Evolutionary conservation across 2,888 invertebrate species (phyloP).

Genomic region (Clepsis dumicolana): DNA sequence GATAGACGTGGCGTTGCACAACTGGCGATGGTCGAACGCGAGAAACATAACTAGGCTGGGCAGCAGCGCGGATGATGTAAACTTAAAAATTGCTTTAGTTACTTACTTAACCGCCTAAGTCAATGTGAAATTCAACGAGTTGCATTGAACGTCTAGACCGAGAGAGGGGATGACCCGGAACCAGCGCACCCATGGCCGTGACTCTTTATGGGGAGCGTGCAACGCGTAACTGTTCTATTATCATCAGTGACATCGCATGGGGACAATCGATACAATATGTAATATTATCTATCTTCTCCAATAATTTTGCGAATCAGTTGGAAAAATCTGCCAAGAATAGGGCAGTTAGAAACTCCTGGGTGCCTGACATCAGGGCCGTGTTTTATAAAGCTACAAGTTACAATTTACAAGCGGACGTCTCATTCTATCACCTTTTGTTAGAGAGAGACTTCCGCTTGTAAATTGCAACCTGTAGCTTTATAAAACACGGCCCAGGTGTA

Average conservation of each 20-base stretch:
- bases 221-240: constrained; percentile 22
- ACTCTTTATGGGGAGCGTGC: constrained; percentile 50
- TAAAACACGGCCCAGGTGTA: too few species aligned
- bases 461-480: too few species aligned
- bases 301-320: not conserved
- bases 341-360: not conserved
- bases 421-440: too few species aligned
- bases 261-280: not conserved
- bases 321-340: not conserved
- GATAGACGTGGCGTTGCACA: constrained; percentile 80
- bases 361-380: too few species aligned
- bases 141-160: constrained; percentile 70
- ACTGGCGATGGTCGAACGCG: constrained; percentile 82
- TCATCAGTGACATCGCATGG: constrained; percentile 6
- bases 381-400: too few species aligned
- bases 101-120: constrained; percentile 80
- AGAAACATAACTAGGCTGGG: constrained; percentile 85
- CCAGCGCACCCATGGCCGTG: constrained; percentile 68
- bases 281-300: not conserved
- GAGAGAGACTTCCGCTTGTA: too few species aligned
- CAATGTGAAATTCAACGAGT: constrained; percentile 78
- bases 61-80: constrained; percentile 81
- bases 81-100: constrained; percentile 85
- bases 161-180: constrained; percentile 76
- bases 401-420: too few species aligned